Conservation (phyloP, 2,888 invertebrate genomes). For the Tetrapedia diversipes region DNA sequence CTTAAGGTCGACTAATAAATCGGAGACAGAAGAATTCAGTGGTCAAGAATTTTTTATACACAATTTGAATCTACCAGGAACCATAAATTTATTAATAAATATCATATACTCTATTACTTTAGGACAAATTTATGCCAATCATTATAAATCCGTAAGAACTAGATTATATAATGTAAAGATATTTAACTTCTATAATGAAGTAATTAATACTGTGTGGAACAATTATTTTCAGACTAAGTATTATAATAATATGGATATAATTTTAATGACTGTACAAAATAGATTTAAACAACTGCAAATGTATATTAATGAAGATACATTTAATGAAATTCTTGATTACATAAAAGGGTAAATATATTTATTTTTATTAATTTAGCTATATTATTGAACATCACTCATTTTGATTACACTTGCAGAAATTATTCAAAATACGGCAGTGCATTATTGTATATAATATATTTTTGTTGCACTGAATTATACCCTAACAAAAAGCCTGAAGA, state of each 20-base stretch:
- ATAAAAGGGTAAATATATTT: slow-evolving; percentile 56
- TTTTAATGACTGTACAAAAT: slow-evolving; percentile 71
- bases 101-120: slow-evolving; percentile 80
- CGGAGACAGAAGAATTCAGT: slow-evolving; percentile 66
- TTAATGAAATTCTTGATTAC: slow-evolving; percentile 62
- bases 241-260: slow-evolving; percentile 73
- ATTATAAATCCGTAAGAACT: slow-evolving; percentile 82
- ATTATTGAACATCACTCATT: slow-evolving; percentile 5
- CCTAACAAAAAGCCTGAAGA: slow-evolving; percentile 31
- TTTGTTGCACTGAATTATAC: slow-evolving; percentile 62
- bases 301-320: slow-evolving; percentile 66
- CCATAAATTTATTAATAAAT: slow-evolving; percentile 76
- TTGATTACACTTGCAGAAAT: slow-evolving; percentile 50
- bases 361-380: background rate
- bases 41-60: slow-evolving; percentile 34
- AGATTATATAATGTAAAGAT: slow-evolving; percentile 20
- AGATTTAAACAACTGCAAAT: slow-evolving; percentile 73
- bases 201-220: slow-evolving; percentile 18
- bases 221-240: slow-evolving; percentile 77
- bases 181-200: background rate
- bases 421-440: slow-evolving; percentile 61
- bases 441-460: slow-evolving; percentile 61
- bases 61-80: slow-evolving; percentile 68
- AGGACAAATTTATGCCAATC: slow-evolving; percentile 77
- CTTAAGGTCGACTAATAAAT: slow-evolving; percentile 38